These are phyloP conservation scores for Plebejus melissa DNA, from an alignment of 2,888 invertebrate species.

Conservation along the genomic window DNA sequence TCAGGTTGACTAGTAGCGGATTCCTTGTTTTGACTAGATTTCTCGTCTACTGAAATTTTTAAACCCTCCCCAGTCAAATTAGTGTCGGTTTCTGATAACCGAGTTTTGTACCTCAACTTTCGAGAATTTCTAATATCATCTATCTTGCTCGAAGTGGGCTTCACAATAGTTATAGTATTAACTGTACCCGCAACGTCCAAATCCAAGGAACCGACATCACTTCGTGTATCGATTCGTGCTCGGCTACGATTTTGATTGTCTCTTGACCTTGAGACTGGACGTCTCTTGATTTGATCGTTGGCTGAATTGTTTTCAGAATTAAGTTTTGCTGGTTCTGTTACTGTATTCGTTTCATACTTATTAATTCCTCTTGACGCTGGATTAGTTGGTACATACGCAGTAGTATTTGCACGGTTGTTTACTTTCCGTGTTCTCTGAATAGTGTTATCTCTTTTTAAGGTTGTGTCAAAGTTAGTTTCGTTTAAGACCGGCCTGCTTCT, in stretches of 20 bases:
- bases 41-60: slow-evolving; percentile 50
- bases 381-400: slow-evolving; percentile 30
- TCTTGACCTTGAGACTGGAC: slow-evolving; percentile 48
- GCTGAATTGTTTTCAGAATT: slow-evolving; percentile 47
- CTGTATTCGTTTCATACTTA: slow-evolving; percentile 31
- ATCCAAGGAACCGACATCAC: slow-evolving; percentile 52
- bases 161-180: slow-evolving; percentile 54
- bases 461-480: slow-evolving; percentile 45
- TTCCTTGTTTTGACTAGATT: slow-evolving; percentile 65
- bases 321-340: slow-evolving; percentile 45
- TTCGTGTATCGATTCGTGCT: slow-evolving; percentile 52
- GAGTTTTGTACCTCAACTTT: slow-evolving; percentile 60
- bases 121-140: slow-evolving; percentile 55
- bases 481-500: slow-evolving; percentile 51
- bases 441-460: slow-evolving; percentile 47
- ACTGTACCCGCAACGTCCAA: slow-evolving; percentile 62
- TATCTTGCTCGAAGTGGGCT: slow-evolving; percentile 54
- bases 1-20: slow-evolving; percentile 60
- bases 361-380: neutral
- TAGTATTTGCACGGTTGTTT: slow-evolving; percentile 35
- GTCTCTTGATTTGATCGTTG: slow-evolving; percentile 52
- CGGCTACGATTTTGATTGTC: slow-evolving; percentile 50
- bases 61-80: slow-evolving; percentile 66
- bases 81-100: slow-evolving; percentile 59
- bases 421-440: slow-evolving; percentile 49